Percentiles rank a stretch among this genome's conserved stretches.
Evolutionary conservation across 2,888 invertebrate genomes (phyloP).

Genomic region (Silvanus unidentatus): DNA sequence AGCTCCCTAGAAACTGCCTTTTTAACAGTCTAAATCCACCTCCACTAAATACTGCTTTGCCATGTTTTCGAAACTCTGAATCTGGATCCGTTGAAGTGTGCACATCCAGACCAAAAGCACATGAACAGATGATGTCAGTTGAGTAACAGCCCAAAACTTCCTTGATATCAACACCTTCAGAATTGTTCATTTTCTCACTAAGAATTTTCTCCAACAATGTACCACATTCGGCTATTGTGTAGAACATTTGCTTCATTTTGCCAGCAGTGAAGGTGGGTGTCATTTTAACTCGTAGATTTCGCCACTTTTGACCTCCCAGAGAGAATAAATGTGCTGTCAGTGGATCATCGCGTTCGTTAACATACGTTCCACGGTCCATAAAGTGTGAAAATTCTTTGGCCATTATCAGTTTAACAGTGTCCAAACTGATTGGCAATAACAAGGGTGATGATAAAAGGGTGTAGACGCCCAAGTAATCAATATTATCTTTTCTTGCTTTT

Average conservation of each 20-base stretch:
- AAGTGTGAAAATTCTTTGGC: constrained; percentile 57
- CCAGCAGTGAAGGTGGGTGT: constrained; percentile 51
- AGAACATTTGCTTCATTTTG: constrained; percentile 59
- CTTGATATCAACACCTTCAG: constrained; percentile 6
- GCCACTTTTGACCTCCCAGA: constrained; percentile 7
- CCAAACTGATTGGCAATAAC: constrained; percentile 24
- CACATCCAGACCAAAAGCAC: constrained; percentile 54
- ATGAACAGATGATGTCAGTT: constrained; percentile 53
- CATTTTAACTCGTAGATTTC: constrained; percentile 6
- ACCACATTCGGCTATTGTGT: constrained; percentile 7
- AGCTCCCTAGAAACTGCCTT: not conserved
- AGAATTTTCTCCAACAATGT: constrained; percentile 4
- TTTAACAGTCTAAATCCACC: not conserved
- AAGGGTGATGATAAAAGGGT: constrained; percentile 6
- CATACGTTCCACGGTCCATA: constrained; percentile 55
- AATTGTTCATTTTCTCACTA: not conserved
- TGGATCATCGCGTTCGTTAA: constrained; percentile 54
- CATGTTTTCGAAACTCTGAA: constrained; percentile 44
- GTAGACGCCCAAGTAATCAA: not conserved
- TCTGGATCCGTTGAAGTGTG: constrained; percentile 50
- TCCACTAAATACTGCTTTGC: constrained; percentile 18
- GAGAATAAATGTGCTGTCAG: constrained; percentile 35
- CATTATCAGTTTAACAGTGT: constrained; percentile 43
- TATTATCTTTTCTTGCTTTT: not conserved
- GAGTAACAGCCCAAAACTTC: constrained; percentile 41